Conservation (phyloP, 2,797 vertebrate species). For the Cuniculus paca region DNA sequence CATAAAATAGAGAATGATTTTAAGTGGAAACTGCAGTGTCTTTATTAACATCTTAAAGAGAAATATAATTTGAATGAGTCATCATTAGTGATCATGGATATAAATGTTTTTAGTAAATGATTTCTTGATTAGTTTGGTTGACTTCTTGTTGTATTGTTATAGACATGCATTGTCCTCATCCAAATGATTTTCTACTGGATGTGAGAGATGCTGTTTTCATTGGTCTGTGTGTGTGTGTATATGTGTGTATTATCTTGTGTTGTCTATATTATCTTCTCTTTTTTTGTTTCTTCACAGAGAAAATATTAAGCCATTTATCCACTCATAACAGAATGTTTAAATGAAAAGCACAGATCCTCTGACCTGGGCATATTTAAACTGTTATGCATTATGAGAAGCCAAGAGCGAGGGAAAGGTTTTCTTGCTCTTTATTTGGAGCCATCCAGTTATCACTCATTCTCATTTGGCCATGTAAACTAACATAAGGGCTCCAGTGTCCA, state of each 20-base stretch:
- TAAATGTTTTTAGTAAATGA: neutral
- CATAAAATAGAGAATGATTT: neutral
- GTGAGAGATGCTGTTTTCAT: neutral
- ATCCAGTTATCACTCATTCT: neutral
- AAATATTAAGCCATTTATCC: neutral
- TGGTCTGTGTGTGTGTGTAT: neutral
- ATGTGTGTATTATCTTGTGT: neutral
- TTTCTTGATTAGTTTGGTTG: slow-evolving; percentile 11
- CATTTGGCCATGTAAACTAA: neutral
- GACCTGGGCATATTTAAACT: neutral
- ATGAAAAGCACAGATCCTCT: neutral
- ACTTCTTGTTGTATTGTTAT: neutral
- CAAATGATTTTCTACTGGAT: neutral
- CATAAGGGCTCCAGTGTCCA: neutral
- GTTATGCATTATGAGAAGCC: neutral
- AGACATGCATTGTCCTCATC: neutral
- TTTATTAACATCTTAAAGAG: slow-evolving; percentile 38
- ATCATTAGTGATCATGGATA: neutral
- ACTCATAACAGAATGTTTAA: neutral
- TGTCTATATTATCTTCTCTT: neutral
- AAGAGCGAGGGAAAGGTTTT: neutral
- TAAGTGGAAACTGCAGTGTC: neutral
- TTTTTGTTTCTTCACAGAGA: neutral
- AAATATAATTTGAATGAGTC: neutral
- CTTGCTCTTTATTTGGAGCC: neutral